Evolutionary conservation across 2,888 invertebrate genomes (phyloP).

Genomic region (Chrysopilus asiliformis): DNA sequence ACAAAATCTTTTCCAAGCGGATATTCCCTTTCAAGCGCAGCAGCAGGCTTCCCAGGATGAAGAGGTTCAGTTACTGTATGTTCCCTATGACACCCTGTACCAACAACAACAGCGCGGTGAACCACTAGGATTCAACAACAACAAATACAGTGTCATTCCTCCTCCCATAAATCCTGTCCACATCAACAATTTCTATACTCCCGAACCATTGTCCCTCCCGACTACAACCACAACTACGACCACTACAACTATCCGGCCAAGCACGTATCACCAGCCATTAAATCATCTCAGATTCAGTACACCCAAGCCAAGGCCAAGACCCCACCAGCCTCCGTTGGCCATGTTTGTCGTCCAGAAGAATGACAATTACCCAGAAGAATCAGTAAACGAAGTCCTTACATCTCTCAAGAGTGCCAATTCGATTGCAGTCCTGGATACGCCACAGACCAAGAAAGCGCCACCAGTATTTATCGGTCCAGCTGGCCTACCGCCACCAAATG

Average conservation of each 20-base stretch:
- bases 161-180: constrained; percentile 36
- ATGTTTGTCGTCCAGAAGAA: constrained; percentile 53
- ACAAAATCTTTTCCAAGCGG: not conserved
- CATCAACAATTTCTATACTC: constrained; percentile 36
- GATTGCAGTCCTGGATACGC: constrained; percentile 63
- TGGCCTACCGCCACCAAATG: constrained; percentile 52
- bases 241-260: constrained; percentile 25
- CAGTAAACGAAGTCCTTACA: constrained; percentile 55
- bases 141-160: constrained; percentile 26
- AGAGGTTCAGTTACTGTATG: constrained; percentile 67
- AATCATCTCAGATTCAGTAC: constrained; percentile 26
- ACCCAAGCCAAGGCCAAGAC: constrained; percentile 45
- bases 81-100: constrained; percentile 62
- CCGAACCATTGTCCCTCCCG: constrained; percentile 22
- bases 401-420: constrained; percentile 55
- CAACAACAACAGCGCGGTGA: constrained; percentile 28
- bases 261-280: constrained; percentile 22
- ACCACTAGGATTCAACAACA: constrained; percentile 22
- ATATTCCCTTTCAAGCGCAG: constrained; percentile 4
- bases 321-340: constrained; percentile 73
- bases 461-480: constrained; percentile 73
- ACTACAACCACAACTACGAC: constrained; percentile 15
- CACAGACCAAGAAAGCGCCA: constrained; percentile 52
- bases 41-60: constrained; percentile 36
- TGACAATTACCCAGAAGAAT: not conserved